phyloP scores from a whole-genome alignment of 2,888 invertebrate species.

The Pandemis corylana region DNA sequence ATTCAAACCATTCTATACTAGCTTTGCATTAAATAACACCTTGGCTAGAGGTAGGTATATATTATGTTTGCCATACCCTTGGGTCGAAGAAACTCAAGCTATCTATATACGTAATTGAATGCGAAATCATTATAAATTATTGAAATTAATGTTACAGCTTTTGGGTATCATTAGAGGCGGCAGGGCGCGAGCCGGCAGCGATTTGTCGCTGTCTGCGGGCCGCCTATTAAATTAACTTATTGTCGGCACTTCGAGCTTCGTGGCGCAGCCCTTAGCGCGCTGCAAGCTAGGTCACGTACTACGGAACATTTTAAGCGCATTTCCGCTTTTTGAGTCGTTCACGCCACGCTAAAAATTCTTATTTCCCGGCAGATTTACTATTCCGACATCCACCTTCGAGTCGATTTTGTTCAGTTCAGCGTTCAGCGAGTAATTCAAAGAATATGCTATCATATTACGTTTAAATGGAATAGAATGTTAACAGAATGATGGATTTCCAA shows the following conservation, averaged over 20 bases:
- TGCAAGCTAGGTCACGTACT: slow-evolving; percentile 66
- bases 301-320: slow-evolving; percentile 73
- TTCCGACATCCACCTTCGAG: slow-evolving; percentile 7
- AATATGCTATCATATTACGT: not conserved
- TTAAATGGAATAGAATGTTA: not conserved
- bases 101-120: slow-evolving; percentile 45
- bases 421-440: not conserved
- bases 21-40: not conserved
- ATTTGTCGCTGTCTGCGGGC: slow-evolving; percentile 54
- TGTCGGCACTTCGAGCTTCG: slow-evolving; percentile 41
- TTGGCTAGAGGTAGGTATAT: not conserved
- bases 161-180: slow-evolving; percentile 43
- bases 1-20: not conserved
- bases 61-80: not conserved
- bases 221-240: slow-evolving; percentile 53
- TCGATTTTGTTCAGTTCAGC: slow-evolving; percentile 16
- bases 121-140: slow-evolving; percentile 51
- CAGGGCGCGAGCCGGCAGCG: slow-evolving; percentile 50
- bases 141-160: slow-evolving; percentile 53
- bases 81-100: slow-evolving; percentile 16
- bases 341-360: slow-evolving; percentile 56
- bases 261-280: slow-evolving; percentile 30
- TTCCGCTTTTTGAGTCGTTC: slow-evolving; percentile 68
- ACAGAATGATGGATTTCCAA: not conserved
- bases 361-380: slow-evolving; percentile 28